phyloP scores from a whole-genome alignment of 1,140 invertebrate genomes.

The Araneus ventricosus region DNA sequence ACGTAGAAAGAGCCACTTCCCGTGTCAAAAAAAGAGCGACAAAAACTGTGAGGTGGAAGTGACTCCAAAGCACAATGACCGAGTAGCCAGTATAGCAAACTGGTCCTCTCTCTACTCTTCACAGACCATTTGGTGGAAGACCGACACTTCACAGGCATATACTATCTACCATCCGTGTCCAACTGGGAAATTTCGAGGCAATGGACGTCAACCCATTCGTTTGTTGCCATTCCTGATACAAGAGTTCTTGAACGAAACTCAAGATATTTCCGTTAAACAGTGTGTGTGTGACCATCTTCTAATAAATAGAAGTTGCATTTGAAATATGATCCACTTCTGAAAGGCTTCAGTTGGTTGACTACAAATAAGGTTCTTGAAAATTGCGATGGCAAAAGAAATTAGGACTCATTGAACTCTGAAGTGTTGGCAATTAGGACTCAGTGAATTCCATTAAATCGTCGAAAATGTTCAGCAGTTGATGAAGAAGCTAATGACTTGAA shows the following conservation, averaged over 20 bases:
- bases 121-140: conserved; percentile 43
- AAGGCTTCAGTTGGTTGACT: neutral
- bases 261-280: no score
- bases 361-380: neutral
- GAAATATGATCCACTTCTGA: no score
- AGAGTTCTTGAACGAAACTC: neutral
- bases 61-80: conserved; percentile 71
- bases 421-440: neutral
- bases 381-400: neutral
- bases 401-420: neutral
- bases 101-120: conserved; percentile 32
- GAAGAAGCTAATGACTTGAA: neutral
- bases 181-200: neutral
- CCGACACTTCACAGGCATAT: neutral
- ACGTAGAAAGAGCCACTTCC: conserved; percentile 57
- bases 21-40: conserved; percentile 37
- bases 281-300: no score
- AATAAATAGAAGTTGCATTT: no score
- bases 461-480: neutral
- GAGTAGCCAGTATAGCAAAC: conserved; percentile 48
- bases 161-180: conserved; percentile 8
- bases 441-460: neutral
- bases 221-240: neutral
- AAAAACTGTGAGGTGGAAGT: conserved; percentile 64
- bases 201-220: conserved; percentile 7